phyloP scores from a whole-genome alignment of 2,888 invertebrate species.

The Drosophila kuntzei region DNA sequence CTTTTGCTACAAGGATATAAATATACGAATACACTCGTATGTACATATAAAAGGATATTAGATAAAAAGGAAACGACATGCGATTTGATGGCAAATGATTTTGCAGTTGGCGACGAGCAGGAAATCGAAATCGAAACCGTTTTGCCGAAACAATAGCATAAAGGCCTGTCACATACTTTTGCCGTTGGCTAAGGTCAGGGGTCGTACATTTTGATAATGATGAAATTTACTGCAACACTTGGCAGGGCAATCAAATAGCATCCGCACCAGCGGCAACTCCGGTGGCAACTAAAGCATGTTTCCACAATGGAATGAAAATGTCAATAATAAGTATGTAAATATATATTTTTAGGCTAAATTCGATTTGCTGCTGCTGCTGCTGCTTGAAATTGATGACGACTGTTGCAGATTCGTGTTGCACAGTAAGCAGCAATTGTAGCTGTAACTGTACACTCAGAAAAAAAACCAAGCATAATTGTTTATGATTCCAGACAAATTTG shows the following conservation, averaged over 20 bases:
- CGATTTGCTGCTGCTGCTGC: slow-evolving; percentile 52
- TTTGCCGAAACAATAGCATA: slow-evolving; percentile 29
- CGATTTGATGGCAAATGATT: slow-evolving; percentile 77
- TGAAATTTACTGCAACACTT: slow-evolving; percentile 79
- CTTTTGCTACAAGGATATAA: slow-evolving; percentile 75
- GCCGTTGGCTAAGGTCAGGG: slow-evolving; percentile 75
- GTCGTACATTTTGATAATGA: slow-evolving; percentile 66
- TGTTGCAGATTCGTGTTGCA: slow-evolving; percentile 60
- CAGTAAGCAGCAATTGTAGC: slow-evolving; percentile 33
- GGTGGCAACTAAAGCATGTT: slow-evolving; percentile 16
- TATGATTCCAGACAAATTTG: no score
- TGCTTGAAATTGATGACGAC: slow-evolving; percentile 47
- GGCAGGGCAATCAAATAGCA: slow-evolving; percentile 47
- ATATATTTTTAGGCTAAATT: slow-evolving; percentile 48
- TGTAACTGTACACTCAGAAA: no score
- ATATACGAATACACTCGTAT: not conserved
- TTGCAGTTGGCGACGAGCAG: slow-evolving; percentile 51
- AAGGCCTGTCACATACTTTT: slow-evolving; percentile 54
- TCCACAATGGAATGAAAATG: slow-evolving; percentile 3
- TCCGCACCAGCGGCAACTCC: slow-evolving; percentile 22
- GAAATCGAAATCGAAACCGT: slow-evolving; percentile 47
- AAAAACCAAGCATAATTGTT: no score
- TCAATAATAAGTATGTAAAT: slow-evolving; percentile 16
- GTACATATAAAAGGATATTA: slow-evolving; percentile 15
- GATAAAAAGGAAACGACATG: slow-evolving; percentile 55